Base-by-base conservation (phyloP, 2,113 vertebrate species). In the Manacus vitellinus region DNA sequence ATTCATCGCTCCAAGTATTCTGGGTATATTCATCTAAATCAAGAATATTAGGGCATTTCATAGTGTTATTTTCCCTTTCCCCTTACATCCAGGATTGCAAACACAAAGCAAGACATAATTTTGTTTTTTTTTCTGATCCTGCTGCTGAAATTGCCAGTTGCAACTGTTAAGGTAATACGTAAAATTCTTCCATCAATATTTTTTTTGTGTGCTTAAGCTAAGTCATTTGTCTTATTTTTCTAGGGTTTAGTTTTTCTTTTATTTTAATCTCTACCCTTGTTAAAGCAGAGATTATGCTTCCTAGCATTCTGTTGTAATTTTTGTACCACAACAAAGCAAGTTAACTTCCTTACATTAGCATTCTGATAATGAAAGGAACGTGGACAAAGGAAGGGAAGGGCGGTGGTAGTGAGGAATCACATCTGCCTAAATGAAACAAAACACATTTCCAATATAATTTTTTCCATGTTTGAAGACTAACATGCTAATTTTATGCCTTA, bases 1-100 rank as follows among this genome's bases (percentile, higher is more conserved):
- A 95, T 89, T 93, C 31, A 77, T 92, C 67, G 92, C 16, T 75
- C 71, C 76, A 82, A 47, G 62, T 85, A 56, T 55, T 94, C 51
- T 72, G 55, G 51, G 22, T 0, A 0, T 54, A 75, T 90, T 88
- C 18, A 74, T 39, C 51, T 89, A 77, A 74, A 90, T 56, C 21
- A 83, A 70, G 67, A 91, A 43, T 61, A 94, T 77, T 39, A 67
- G 47, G 33, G 10, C 15, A 46, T 73, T 86, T 91, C 37, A 19
- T 44, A 35, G 23, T 20, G 19, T 63, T 61, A 76, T 68, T 90
- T 86, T 66, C 23, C 18, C 27, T 90, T 90, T 90, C 22, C 27
- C 7, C 21, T 87, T 25, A 82, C 31, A 89, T 61, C 25, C 30
- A 79, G 30, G 6, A 51, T 54, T 85, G 33, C 43, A 82, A 92